Evolutionary conservation across 2,113 vertebrate species (phyloP), one percentile per base, ranked within the genome.

Genomic region (Spea multiplicata): DNA sequence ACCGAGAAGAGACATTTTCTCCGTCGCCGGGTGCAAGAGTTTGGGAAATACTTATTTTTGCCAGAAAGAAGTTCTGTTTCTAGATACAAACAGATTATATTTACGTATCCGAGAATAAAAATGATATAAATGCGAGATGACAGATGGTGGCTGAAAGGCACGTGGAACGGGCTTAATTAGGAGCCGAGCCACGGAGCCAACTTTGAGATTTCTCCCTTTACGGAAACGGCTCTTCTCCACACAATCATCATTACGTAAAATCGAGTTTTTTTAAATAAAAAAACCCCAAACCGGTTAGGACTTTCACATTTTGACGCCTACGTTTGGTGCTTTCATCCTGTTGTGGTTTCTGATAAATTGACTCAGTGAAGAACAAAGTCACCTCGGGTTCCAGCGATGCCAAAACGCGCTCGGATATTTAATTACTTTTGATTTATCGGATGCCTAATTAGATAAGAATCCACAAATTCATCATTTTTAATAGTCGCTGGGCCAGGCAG

Each of bases 11-110:
- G 52, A 73, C 71, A 47, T 59, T 73, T 50, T 16, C 55, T 59
- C 57, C 2, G 30, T 30, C 30, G 30, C 30, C 30, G 30, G 6
- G 5, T 59, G 55, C 55, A 47, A 12, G 14, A 78, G 75, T 17
- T 64, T 45, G 75, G 75, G 67, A 64, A 64, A 78, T 44, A 71
- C 53, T 78, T 5, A 17, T 70, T 67, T 78, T 55, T 50, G 67
- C 45, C 9, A 59, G 14, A 78, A 67, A 6, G 71, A 57, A 59
- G 45, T 46, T 52, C 55, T 78, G 75, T 78, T 71, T 71, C 67
- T 55, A 78, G 16, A 71, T 59, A 78, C 67, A 78, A 47, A 78
- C 59, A 71, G 62, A 64, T 57, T 46, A 50, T 78, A 78, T 78
- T 78, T 78, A 78, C 71, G 71, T 44, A 78, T 49, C 13, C 30